Conservation (phyloP, 2,113 vertebrate genomes). For the Ariopsis seemanni region DNA sequence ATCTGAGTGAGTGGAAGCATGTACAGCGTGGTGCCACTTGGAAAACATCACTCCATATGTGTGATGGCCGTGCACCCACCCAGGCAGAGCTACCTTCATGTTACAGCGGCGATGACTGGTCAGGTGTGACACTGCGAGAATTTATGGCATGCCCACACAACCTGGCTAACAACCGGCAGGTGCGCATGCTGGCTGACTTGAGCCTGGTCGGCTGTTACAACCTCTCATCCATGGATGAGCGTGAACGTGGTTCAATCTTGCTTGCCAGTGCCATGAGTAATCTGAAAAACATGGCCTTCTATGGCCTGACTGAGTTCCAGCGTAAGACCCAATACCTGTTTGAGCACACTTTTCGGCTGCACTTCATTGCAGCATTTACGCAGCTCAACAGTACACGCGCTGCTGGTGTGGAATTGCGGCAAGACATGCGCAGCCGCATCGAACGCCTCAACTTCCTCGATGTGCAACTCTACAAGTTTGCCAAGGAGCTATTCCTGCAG, state of each 20-base stretch:
- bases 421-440: constrained; percentile 81
- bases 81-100: constrained; percentile 93
- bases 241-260: constrained; percentile 84
- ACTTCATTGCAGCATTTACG: constrained; percentile 94
- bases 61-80: constrained; percentile 92
- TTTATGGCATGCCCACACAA: constrained; percentile 96
- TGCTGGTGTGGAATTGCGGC: constrained; percentile 89
- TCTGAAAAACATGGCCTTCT: constrained; percentile 98
- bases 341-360: constrained; percentile 95
- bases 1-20: constrained; percentile 97
- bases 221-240: constrained; percentile 94
- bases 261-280: constrained; percentile 93
- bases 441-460: constrained; percentile 93
- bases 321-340: constrained; percentile 98
- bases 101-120: constrained; percentile 94
- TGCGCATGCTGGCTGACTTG: constrained; percentile 96
- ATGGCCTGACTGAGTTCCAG: constrained; percentile 94
- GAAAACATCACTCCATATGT: constrained; percentile 98
- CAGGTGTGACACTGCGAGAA: constrained; percentile 87
- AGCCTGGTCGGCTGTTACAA: constrained; percentile 98
- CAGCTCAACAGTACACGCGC: constrained; percentile 94
- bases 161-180: constrained; percentile 94
- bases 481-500: constrained; percentile 93
- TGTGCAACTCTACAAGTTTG: constrained; percentile 91
- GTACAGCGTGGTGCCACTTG: constrained; percentile 96